Evolutionary conservation across 2,113 vertebrate species (phyloP).

Genomic region (Tylochromis polylepis): DNA sequence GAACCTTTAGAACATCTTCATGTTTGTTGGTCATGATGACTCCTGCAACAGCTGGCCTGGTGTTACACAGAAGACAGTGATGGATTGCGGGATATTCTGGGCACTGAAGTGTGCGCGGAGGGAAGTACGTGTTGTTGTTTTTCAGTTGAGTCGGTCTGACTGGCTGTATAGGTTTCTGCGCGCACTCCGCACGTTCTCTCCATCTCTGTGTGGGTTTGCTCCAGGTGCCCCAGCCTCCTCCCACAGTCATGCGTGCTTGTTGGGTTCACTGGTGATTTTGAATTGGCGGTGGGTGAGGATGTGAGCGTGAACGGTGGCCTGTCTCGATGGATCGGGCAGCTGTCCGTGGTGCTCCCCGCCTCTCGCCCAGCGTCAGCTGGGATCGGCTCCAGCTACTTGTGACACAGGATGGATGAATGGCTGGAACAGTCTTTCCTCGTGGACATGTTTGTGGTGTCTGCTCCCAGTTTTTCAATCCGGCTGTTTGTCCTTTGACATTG

Average conservation of each 20-base stretch:
- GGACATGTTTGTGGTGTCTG: not conserved
- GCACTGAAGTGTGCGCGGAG: not conserved
- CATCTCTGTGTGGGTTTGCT: not conserved
- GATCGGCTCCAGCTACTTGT: not conserved
- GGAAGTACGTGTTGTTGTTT: not conserved
- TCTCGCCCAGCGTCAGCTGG: not conserved
- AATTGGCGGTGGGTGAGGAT: not conserved
- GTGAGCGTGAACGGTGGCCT: not conserved
- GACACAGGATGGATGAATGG: not conserved
- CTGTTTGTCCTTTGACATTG: not conserved
- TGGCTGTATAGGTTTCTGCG: not conserved
- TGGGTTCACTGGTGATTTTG: not conserved
- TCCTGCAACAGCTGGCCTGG: not conserved
- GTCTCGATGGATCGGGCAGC: rapidly evolving
- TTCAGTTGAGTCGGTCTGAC: not conserved
- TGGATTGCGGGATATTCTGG: not conserved
- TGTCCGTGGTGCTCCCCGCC: not conserved
- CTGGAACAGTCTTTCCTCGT: too few relatives aligned
- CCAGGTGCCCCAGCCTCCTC: not conserved
- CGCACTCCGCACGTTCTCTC: not conserved
- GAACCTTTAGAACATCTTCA: not conserved
- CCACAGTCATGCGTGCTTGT: not conserved
- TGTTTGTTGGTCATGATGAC: not conserved
- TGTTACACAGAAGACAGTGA: not conserved
- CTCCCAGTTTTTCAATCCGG: not conserved